A percentile compares a stretch with the other conserved stretches of the same genome.
Evolutionary conservation across 2,113 vertebrate genomes (phyloP).

Genomic region (Psammodynastes pulverulentus): DNA sequence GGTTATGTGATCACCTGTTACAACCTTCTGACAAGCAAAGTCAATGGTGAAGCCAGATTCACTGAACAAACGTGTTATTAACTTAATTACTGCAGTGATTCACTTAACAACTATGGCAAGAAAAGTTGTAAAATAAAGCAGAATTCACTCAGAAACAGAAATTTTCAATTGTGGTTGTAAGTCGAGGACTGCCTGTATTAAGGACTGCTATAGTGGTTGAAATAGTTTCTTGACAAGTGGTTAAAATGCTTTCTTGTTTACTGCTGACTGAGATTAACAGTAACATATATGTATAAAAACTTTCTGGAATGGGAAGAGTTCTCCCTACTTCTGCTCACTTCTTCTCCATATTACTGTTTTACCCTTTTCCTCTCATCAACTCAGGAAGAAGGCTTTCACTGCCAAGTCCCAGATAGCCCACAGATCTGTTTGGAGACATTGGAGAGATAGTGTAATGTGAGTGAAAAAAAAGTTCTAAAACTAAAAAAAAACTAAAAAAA

Average conservation of each 20-base stretch:
- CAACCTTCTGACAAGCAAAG: no score
- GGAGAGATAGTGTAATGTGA: not conserved
- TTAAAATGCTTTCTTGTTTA: not conserved
- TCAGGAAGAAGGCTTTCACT: not conserved
- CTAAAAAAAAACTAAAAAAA: not conserved
- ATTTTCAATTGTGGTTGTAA: not conserved
- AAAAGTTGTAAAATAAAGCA: not conserved
- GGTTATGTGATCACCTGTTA: no score
- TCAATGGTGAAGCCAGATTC: not conserved
- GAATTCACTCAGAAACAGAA: not conserved
- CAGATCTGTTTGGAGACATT: not conserved
- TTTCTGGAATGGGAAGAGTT: not conserved
- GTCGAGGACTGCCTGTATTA: not conserved
- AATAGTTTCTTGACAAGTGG: not conserved
- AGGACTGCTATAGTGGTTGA: not conserved
- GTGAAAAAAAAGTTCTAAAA: not conserved
- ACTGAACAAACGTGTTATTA: not conserved
- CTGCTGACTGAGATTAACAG: not conserved
- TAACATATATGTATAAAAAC: not conserved
- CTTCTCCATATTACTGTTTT: not conserved
- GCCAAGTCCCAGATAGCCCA: not conserved
- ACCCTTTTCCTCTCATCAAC: not conserved
- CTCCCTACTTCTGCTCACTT: not conserved
- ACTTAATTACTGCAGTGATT: not conserved
- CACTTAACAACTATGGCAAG: not conserved